phyloP scores from a whole-genome alignment of 2,113 vertebrate species.

The Phrynosoma blainvillii region DNA sequence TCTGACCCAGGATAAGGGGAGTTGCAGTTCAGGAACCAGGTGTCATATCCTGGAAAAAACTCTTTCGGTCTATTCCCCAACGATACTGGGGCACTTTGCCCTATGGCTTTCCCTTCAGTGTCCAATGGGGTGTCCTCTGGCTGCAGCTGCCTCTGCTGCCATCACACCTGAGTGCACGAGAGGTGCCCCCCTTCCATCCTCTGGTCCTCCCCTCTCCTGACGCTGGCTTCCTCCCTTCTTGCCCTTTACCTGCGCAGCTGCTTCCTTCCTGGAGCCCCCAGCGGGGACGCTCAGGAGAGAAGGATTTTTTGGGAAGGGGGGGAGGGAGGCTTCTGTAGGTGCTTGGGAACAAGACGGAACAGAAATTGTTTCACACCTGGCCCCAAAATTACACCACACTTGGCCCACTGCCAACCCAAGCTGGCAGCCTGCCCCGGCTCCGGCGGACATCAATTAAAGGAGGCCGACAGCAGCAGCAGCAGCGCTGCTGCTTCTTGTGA shows the following conservation, averaged over 20 bases:
- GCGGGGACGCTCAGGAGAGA: neutral
- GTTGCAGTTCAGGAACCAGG: too few species aligned
- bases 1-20: too few species aligned
- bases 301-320: constrained; percentile 63
- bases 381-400: constrained; percentile 78
- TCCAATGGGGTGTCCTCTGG: too few species aligned
- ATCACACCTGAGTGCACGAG: too few species aligned
- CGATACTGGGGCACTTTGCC: too few species aligned
- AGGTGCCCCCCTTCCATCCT: too few species aligned
- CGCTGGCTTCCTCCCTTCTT: constrained; percentile 18
- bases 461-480: constrained; percentile 73
- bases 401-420: constrained; percentile 80
- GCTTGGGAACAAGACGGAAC: constrained; percentile 81
- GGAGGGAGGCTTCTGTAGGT: constrained; percentile 77
- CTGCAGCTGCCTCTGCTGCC: too few species aligned
- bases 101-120: too few species aligned
- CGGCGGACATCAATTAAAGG: constrained; percentile 85
- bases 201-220: too few species aligned
- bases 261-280: constrained; percentile 76
- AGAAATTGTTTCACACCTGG: constrained; percentile 86
- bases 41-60: too few species aligned
- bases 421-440: constrained; percentile 82
- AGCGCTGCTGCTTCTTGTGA: too few species aligned
- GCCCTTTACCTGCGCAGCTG: constrained; percentile 79
- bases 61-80: too few species aligned